phyloP scores from a whole-genome alignment of 2,888 invertebrate genomes.

The Hirudinaria manillensis region DNA sequence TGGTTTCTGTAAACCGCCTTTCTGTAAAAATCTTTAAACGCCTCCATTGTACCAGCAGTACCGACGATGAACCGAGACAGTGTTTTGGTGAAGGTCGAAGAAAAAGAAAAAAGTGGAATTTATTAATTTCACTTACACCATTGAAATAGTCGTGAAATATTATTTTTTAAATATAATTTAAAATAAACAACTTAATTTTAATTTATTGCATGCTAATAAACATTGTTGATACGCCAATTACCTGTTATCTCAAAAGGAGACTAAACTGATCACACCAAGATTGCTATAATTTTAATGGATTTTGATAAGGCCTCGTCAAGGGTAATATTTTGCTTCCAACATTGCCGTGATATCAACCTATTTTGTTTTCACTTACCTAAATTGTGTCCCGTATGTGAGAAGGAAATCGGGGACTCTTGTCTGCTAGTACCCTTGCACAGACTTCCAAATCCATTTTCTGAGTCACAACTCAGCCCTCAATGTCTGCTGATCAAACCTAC shows the following conservation, averaged over 20 bases:
- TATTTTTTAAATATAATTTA: no score
- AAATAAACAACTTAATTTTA: no score
- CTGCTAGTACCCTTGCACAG: conserved; percentile 4
- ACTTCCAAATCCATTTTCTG: not conserved
- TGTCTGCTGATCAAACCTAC: not conserved
- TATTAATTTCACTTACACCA: not conserved
- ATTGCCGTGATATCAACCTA: not conserved
- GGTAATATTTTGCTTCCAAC: not conserved
- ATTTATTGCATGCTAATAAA: no score
- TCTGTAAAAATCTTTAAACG: not conserved
- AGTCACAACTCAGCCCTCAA: not conserved
- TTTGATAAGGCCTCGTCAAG: no score
- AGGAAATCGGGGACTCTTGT: not conserved
- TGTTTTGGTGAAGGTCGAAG: conserved; percentile 3
- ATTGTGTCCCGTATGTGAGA: not conserved
- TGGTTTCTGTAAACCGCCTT: not conserved
- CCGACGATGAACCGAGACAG: not conserved
- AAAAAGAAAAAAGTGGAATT: not conserved
- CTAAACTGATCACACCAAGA: no score
- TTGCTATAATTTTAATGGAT: no score
- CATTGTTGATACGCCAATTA: no score
- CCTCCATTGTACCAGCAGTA: not conserved
- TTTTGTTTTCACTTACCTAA: not conserved
- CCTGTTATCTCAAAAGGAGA: no score
- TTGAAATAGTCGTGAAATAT: no score